Conservation (phyloP, 2,797 vertebrate species). For the Cirrhinus mrigala region DNA sequence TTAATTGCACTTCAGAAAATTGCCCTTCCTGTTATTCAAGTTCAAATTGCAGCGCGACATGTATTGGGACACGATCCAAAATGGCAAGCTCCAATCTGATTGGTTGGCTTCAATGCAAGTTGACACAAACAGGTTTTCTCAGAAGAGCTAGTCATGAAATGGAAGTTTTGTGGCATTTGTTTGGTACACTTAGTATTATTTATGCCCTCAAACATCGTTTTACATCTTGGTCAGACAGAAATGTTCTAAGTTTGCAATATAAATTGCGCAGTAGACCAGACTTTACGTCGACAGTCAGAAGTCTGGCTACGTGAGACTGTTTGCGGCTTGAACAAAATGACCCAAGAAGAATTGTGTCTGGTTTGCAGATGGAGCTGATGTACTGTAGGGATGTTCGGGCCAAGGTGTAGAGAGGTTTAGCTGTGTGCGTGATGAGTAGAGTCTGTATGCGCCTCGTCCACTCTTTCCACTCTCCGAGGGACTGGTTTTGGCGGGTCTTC, state of each 20-base stretch:
- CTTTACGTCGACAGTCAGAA: constrained; percentile 13
- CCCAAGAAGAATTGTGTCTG: constrained; percentile 39
- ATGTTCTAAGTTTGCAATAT: neutral
- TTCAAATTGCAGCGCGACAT: too few species aligned
- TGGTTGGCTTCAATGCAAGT: neutral
- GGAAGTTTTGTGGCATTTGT: neutral
- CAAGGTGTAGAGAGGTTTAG: constrained; percentile 27
- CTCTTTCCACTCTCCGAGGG: constrained; percentile 49
- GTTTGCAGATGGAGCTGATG: constrained; percentile 40
- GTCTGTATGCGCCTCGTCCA: constrained; percentile 37
- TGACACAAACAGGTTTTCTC: neutral
- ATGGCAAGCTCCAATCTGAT: neutral
- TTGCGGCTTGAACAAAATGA: neutral
- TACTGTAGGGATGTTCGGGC: constrained; percentile 37
- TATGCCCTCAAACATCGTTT: neutral
- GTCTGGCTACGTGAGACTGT: constrained; percentile 13
- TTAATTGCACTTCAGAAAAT: too few species aligned
- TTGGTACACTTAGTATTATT: neutral
- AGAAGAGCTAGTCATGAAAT: neutral
- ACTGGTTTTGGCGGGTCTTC: constrained; percentile 57
- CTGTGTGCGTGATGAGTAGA: constrained; percentile 28
- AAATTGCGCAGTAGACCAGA: constrained; percentile 15
- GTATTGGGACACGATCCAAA: too few species aligned
- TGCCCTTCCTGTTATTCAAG: too few species aligned
- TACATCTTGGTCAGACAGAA: neutral